Evolutionary conservation across 2,888 invertebrate species (phyloP), one percentile per base, ranked within the genome.

Genomic region (Spodoptera littoralis): DNA sequence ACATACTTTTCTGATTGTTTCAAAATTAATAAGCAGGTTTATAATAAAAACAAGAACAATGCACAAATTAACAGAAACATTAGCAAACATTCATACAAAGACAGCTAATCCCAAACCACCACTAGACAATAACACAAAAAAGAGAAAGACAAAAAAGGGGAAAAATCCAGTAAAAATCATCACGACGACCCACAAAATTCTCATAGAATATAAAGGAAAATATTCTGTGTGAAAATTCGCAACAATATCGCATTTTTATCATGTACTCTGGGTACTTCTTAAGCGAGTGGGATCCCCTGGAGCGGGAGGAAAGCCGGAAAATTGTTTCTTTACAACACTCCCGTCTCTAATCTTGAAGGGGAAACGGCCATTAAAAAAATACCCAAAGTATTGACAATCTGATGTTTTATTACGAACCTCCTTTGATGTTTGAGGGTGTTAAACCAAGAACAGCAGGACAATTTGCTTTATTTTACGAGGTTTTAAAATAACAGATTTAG

Each of bases 261-360:
- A 91, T 90, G 92, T 87, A 87, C 84, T 85, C 36, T 1, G 18
- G 36, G 88, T 87, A 88, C 90, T 90, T 89, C 85, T 90, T 91
- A 88, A 84, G 84, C 76, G 78, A 83, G 77, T 75, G 74, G 76
- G 70, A 77, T 84, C 85, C 89, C 90, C 89, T 84, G 81, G 83
- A 79, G 88, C 84, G 88, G 80, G 84, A 88, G 85, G 87, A 89
- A 78, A 85, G 84, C 88, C 88, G 87, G 92, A 85, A 94, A 94
- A 94, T 94, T 94, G 94, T 94, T 94, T 94, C 93, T 94, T 93
- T 92, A 94, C 90, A 87, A 89, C 93, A 84, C 93, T 90, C 92
- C 86, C 83, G 85, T 88, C 89, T 92, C 92, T 94, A 94, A 94
- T 94, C 93, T 92, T 70, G 60, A 72, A 69, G 80, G 84, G 83